phyloP scores from a whole-genome alignment of 2,113 vertebrate genomes.

The Ivindomyrus marchei region DNA sequence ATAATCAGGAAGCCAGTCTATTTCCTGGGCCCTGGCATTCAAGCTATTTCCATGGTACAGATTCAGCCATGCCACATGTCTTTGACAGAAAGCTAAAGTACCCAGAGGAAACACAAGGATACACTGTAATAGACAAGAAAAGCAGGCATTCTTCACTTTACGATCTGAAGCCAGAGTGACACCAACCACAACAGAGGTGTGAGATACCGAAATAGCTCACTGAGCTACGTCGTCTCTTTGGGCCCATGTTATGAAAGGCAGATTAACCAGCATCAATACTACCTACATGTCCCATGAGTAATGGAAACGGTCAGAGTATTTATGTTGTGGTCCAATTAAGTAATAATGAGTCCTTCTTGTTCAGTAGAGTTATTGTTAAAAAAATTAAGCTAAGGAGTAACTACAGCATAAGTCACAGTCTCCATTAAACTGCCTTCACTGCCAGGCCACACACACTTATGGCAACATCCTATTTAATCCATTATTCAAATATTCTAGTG shows the following conservation, averaged over 20 bases:
- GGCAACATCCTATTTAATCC: not conserved
- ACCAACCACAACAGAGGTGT: not conserved
- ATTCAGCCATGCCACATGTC: not conserved
- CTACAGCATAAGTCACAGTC: not conserved
- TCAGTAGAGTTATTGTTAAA: not conserved
- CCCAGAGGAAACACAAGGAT: not conserved
- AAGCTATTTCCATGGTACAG: not conserved
- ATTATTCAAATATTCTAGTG: not conserved
- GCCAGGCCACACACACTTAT: not conserved
- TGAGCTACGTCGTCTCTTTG: not conserved
- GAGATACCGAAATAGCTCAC: not conserved
- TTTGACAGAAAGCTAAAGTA: not conserved
- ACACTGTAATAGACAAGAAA: not conserved
- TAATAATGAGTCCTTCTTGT: not conserved
- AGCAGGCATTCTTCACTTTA: not conserved
- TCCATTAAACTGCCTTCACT: not conserved
- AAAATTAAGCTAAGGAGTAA: not conserved
- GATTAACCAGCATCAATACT: not conserved
- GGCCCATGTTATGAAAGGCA: not conserved
- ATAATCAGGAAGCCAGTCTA: not conserved
- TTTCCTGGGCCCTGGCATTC: not conserved
- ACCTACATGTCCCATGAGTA: not conserved
- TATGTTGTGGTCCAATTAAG: not conserved
- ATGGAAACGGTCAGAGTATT: not conserved
- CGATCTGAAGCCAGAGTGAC: not conserved